These are phyloP conservation scores for Pangasianodon hypophthalmus DNA, from an alignment of 2,113 vertebrate species.

Conservation along the genomic window DNA sequence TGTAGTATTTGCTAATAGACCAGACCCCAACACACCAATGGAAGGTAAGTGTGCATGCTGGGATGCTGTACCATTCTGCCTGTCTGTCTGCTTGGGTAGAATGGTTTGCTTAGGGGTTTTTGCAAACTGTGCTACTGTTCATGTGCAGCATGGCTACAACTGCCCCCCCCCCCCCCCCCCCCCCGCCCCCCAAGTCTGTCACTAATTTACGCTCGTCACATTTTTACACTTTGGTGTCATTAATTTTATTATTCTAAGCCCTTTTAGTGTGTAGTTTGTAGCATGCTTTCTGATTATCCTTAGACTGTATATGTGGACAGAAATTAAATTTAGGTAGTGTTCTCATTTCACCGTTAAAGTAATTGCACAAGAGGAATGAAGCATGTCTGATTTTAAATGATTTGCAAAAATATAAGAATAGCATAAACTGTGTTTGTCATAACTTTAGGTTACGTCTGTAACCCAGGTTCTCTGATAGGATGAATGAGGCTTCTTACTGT, in stretches of 20 bases:
- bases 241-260: background rate
- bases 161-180: background rate
- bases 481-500: background rate
- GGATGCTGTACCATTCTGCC: background rate
- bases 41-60: constrained; percentile 78
- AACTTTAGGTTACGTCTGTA: background rate
- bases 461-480: background rate
- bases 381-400: constrained; percentile 13
- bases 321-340: background rate
- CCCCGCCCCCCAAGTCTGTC: too few species aligned
- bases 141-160: constrained; percentile 22
- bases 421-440: constrained; percentile 1
- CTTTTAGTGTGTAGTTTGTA: background rate
- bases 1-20: constrained; percentile 91
- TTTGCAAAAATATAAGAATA: background rate
- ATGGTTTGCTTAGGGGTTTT: constrained; percentile 19
- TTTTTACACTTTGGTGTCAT: background rate
- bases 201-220: background rate
- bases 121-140: background rate
- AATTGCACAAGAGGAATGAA: constrained; percentile 3
- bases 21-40: constrained; percentile 91
- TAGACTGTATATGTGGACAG: background rate
- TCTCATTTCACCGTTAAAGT: background rate
- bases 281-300: constrained; percentile 1
- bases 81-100: constrained; percentile 5